Evolutionary conservation across 2,797 vertebrate species (phyloP).

Genomic region (Mionectes olivaceus): DNA sequence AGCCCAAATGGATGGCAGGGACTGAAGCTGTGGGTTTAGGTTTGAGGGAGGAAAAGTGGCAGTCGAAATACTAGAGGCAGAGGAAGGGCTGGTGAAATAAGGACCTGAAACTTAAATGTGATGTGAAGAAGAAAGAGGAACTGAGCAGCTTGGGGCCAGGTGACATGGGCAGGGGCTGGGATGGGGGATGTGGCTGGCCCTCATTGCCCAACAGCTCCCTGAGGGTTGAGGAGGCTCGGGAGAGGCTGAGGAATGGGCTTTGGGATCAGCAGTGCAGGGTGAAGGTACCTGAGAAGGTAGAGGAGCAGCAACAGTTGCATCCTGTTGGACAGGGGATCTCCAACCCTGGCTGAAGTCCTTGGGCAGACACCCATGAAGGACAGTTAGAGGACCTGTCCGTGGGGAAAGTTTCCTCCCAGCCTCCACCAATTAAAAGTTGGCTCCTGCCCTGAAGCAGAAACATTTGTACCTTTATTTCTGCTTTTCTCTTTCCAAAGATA

Average conservation of each 20-base stretch:
- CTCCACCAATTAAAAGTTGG: background rate
- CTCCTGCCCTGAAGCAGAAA: background rate
- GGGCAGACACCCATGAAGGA: background rate
- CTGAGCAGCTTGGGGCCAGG: background rate
- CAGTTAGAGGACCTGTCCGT: background rate
- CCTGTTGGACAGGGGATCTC: background rate
- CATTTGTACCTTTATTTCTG: background rate
- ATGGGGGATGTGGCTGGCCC: accelerated
- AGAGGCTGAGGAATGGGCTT: background rate
- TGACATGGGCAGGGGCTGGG: background rate
- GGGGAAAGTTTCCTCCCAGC: background rate
- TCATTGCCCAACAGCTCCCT: background rate
- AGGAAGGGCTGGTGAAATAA: conserved; percentile 8
- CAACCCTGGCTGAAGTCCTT: background rate
- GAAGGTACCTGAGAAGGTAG: background rate
- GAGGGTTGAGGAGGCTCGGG: background rate
- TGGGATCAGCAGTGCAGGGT: background rate
- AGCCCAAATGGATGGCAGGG: background rate
- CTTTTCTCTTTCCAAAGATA: conserved; percentile 22
- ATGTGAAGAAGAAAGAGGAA: conserved; percentile 38
- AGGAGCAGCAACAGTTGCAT: background rate
- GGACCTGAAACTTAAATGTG: conserved; percentile 39
- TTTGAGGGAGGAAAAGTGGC: background rate
- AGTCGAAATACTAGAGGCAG: background rate
- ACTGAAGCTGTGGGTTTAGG: background rate